Base-by-base conservation (phyloP, 2,113 vertebrate genomes). In the Hypanus sabinus region DNA sequence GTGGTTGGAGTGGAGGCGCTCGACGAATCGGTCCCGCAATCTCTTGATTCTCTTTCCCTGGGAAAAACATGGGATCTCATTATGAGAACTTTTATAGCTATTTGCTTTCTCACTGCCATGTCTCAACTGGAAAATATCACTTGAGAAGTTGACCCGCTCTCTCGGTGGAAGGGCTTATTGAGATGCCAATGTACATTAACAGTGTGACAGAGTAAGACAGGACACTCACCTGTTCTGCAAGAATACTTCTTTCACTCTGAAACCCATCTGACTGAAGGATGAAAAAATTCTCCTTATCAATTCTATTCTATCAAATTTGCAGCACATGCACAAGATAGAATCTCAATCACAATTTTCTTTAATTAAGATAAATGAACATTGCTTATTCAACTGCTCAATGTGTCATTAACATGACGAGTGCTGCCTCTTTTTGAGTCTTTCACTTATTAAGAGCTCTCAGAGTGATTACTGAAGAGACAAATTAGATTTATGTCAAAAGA, bases 301-400 rank as follows among this genome's bases (percentile, higher is more conserved):
- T n/a, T 90, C 20, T 30, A 65, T 90, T 90, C 30, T n/a, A 65
- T 95, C 95, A 96, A 96, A 94, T 94, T 95, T 30, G 94, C 94
- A 94, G 87, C 95, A 55, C 94, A 55, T 95, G 83, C 95, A 93
- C 95, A 75, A 96, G 95, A 94, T 70, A 94, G 94, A 94, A 94
- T 95, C 95, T 96, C 97, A 95, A 97, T 97, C 96, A 96, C 96
- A 94, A 96, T 94, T 36, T 97, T 95, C 95, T 95, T 96, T 97
- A 97, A 97, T 97, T 96, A 97, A 97, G 97, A 97, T 95, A 96
- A 97, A 97, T 96, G 94, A 95, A 93, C 85, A 20, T 92, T 96
- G 95, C 96, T 97, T 96, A 96, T 93, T 96, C 95, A 96, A 96
- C 95, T 95, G 22, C 95, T 96, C 96, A 95, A 94, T 95, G 88